Percentiles rank a stretch among this genome's conserved stretches.
Conservation (phyloP, 2,888 invertebrate genomes). For the Carterocephalus palaemon region DNA sequence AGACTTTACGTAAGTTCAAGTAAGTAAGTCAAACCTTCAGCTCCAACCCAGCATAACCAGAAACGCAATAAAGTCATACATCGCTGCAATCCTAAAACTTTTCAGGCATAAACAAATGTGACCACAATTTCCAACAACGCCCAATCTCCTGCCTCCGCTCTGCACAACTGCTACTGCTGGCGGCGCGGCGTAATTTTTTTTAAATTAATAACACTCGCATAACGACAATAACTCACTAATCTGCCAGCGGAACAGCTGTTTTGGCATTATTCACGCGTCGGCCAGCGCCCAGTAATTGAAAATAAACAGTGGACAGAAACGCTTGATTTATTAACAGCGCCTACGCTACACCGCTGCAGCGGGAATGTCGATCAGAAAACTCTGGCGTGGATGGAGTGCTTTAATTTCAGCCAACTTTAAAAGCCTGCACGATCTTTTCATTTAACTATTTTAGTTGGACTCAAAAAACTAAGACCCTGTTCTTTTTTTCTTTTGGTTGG, state of each 20-base stretch:
- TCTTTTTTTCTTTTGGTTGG: too few species aligned
- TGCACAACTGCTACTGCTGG: constrained; percentile 7
- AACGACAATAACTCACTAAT: constrained; percentile 51
- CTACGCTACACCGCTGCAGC: constrained; percentile 29
- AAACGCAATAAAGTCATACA: constrained; percentile 3
- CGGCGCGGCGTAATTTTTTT: constrained; percentile 32
- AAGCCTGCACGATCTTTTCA: neutral
- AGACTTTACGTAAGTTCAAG: too few species aligned
- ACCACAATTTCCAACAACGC: constrained; percentile 17
- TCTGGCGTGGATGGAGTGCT: constrained; percentile 13
- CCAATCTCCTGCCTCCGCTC: constrained; percentile 4
- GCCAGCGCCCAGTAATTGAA: constrained; percentile 57
- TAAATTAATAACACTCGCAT: constrained; percentile 41
- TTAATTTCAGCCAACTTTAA: neutral
- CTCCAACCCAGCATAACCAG: constrained; percentile 2
- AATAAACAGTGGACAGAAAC: constrained; percentile 59
- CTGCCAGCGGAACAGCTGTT: constrained; percentile 48
- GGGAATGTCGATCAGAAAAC: constrained; percentile 22
- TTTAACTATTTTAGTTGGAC: too few species aligned
- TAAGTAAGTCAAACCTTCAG: constrained; percentile 1
- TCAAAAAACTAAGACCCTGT: too few species aligned
- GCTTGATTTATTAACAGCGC: constrained; percentile 49
- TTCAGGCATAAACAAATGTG: constrained; percentile 16
- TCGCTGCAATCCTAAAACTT: constrained; percentile 11
- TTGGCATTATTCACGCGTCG: constrained; percentile 42